These are phyloP conservation scores for Intellagama lesueurii DNA, from an alignment of 2,797 vertebrate genomes.

Conservation along the genomic window DNA sequence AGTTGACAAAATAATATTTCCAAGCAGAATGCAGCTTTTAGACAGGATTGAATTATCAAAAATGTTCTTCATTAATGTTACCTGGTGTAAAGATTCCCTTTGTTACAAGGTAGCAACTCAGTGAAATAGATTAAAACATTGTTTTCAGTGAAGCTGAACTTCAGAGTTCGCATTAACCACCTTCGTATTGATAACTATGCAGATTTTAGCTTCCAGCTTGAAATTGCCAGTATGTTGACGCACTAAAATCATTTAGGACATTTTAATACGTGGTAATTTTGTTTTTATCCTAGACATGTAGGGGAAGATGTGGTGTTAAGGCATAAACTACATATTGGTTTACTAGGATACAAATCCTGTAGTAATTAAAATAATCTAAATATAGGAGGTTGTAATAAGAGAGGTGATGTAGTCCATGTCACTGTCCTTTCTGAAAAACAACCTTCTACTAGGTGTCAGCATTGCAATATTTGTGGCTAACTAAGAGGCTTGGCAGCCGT, in stretches of 20 bases:
- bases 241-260: not conserved
- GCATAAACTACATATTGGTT: not conserved
- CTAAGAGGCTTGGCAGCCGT: constrained; percentile 37
- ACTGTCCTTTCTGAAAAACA: fast-evolving
- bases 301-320: not conserved
- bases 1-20: not conserved
- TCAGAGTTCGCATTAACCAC: not conserved
- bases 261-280: not conserved
- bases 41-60: not conserved
- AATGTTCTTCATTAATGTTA: not conserved
- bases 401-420: constrained; percentile 13
- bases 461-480: not conserved
- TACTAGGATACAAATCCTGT: not conserved
- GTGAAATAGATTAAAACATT: not conserved
- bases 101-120: not conserved
- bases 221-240: not conserved
- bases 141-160: not conserved
- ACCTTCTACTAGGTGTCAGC: not conserved
- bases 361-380: constrained; percentile 7
- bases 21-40: not conserved
- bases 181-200: not conserved
- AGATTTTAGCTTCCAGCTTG: not conserved
- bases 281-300: not conserved
- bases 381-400: not conserved
- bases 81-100: not conserved